Percentiles rank a stretch among this genome's conserved stretches.
Conservation (phyloP, 2,888 invertebrate genomes). For the Drepana falcataria region DNA sequence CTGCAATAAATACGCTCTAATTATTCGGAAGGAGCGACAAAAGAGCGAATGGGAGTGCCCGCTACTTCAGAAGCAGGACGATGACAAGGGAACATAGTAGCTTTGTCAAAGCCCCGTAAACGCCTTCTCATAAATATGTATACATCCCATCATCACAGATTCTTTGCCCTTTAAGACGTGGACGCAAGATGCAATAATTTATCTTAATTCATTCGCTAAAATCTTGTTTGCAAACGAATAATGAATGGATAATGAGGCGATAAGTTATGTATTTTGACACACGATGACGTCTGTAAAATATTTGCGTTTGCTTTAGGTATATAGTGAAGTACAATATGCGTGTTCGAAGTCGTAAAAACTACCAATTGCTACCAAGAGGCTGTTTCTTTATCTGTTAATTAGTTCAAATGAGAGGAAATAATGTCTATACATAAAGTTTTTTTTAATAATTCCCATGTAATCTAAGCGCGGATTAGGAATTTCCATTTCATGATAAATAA, state of each 20-base stretch:
- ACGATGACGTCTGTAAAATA: constrained; percentile 18
- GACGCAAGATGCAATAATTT: constrained; percentile 23
- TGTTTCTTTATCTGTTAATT: not conserved
- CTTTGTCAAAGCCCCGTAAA: constrained; percentile 48
- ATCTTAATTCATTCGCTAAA: constrained; percentile 28
- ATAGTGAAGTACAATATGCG: not conserved
- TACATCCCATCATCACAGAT: constrained; percentile 33
- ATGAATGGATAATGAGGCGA: constrained; percentile 21
- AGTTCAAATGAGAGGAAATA: too few species aligned
- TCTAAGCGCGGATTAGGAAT: not conserved
- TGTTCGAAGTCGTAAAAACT: not conserved
- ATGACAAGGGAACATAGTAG: constrained; percentile 60
- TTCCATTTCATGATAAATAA: not conserved
- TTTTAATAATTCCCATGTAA: not conserved
- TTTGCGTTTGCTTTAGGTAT: too few species aligned
- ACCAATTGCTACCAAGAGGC: not conserved
- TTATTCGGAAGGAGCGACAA: constrained; percentile 75
- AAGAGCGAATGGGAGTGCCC: constrained; percentile 60
- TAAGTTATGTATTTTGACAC: constrained; percentile 24
- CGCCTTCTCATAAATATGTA: constrained; percentile 74
- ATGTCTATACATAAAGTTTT: too few species aligned
- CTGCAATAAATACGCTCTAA: constrained; percentile 60
- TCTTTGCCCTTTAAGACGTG: constrained; percentile 18
- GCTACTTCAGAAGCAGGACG: constrained; percentile 56
- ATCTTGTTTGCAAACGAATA: constrained; percentile 24